A percentile compares a stretch with the other conserved stretches of the same genome.
Conservation (phyloP, 2,888 invertebrate species). For the Microctonus brassicae region DNA sequence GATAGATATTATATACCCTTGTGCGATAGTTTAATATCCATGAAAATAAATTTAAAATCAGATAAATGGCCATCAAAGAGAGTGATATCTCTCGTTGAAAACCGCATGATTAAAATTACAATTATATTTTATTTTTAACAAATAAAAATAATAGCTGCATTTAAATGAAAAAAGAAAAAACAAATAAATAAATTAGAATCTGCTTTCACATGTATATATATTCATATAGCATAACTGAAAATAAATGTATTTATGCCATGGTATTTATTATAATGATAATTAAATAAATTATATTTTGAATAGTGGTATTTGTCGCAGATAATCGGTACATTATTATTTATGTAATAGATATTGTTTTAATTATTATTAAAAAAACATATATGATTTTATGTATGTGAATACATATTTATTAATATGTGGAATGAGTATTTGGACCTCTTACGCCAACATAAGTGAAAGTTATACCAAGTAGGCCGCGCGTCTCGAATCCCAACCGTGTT, state of each 20-base stretch:
- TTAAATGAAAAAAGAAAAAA: too few relatives aligned
- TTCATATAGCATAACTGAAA: neutral
- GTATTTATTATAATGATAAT: neutral
- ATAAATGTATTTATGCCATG: neutral
- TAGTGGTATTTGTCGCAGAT: neutral
- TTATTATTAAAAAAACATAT: neutral
- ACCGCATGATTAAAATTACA: neutral
- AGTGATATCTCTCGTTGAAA: neutral
- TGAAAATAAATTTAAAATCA: constrained; percentile 1
- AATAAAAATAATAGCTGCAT: neutral
- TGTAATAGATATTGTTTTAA: neutral
- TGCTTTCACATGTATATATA: neutral
- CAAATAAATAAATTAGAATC: too few relatives aligned
- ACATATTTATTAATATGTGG: constrained; percentile 27
- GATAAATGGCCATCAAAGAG: constrained; percentile 2
- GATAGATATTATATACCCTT: constrained; percentile 31
- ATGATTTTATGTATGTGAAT: neutral
- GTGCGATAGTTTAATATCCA: too few relatives aligned
- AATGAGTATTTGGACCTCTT: constrained; percentile 61
- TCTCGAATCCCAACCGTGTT: constrained; percentile 54
- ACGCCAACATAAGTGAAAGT: constrained; percentile 68
- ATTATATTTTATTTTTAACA: neutral
- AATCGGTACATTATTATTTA: neutral
- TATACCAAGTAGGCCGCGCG: constrained; percentile 66
- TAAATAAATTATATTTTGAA: neutral